Percentiles rank a stretch among this genome's conserved stretches.
These are phyloP conservation scores for Paratrypauchen microcephalus DNA, from an alignment of 2,797 vertebrate genomes.

Conservation along the genomic window DNA sequence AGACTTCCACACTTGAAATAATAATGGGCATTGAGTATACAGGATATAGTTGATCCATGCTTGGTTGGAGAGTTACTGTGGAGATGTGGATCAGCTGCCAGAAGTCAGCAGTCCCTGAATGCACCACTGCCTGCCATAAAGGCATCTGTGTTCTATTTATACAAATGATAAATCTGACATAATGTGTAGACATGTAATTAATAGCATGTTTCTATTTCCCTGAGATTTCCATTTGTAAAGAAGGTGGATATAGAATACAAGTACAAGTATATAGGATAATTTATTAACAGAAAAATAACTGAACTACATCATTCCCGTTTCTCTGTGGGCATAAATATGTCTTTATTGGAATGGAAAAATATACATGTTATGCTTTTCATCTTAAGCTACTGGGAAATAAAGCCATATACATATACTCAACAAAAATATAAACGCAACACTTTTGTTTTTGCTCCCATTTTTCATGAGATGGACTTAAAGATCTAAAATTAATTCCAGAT, in stretches of 20 bases:
- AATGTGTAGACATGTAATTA: neutral
- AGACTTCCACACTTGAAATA: no score
- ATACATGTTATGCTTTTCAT: neutral
- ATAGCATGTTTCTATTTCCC: neutral
- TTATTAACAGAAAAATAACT: neutral
- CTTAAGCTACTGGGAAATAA: neutral
- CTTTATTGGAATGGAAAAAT: neutral
- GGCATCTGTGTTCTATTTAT: neutral
- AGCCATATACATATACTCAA: neutral
- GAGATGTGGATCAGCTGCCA: slow-evolving; percentile 3
- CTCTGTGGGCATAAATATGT: no score
- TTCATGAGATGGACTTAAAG: no score
- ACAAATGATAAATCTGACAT: neutral
- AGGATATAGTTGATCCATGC: no score
- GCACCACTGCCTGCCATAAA: slow-evolving; percentile 6
- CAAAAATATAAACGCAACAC: no score
- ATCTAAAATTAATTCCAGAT: no score
- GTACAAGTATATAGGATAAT: neutral
- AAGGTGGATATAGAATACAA: neutral
- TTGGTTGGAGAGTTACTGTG: neutral
- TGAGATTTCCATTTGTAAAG: neutral
- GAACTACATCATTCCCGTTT: neutral
- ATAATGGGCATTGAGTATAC: no score
- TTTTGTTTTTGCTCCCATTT: no score
- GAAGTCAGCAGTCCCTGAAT: neutral